Percentiles rank a stretch among this genome's conserved stretches.
These are phyloP conservation scores for Drosophila carrolli DNA, from an alignment of 1,140 invertebrate genomes.

Conservation along the genomic window DNA sequence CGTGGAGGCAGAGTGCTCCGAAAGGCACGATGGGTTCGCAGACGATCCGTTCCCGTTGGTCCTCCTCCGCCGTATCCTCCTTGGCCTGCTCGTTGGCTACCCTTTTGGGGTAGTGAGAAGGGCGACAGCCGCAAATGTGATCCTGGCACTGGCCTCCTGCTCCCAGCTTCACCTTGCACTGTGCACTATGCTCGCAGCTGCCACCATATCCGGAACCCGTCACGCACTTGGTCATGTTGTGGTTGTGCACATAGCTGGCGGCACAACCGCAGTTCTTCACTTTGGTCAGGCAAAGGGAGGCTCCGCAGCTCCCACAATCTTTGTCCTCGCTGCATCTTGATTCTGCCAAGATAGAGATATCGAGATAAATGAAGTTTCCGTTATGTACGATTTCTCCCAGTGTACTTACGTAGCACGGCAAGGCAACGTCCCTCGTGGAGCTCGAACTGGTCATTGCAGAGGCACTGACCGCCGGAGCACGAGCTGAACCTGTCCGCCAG, in stretches of 20 bases:
- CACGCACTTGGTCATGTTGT: conserved; percentile 53
- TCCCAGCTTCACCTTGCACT: conserved; percentile 50
- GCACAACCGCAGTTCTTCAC: conserved; percentile 52
- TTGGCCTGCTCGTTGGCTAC: conserved; percentile 10
- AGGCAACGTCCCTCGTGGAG: conserved; percentile 49
- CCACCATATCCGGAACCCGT: conserved; percentile 6
- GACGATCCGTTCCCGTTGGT: neutral
- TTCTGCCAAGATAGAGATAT: conserved; percentile 19
- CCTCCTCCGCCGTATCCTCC: neutral
- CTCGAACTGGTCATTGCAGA: conserved; percentile 54
- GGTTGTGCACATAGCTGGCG: conserved; percentile 31
- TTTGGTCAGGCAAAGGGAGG: conserved; percentile 32
- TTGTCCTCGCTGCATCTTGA: conserved; percentile 23
- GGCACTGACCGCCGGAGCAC: conserved; percentile 46
- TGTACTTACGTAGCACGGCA: conserved; percentile 54
- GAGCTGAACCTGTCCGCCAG: conserved; percentile 43
- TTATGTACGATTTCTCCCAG: neutral
- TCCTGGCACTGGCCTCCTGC: conserved; percentile 34
- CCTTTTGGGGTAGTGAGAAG: conserved; percentile 36
- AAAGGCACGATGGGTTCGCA: conserved; percentile 39
- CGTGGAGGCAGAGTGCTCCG: conserved; percentile 44
- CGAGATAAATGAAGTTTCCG: no score
- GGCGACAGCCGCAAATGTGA: conserved; percentile 41
- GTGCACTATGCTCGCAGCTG: conserved; percentile 28
- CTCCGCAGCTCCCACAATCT: conserved; percentile 19